phyloP scores from a whole-genome alignment of 2,113 vertebrate genomes.

The Chloropsis cyanopogon region DNA sequence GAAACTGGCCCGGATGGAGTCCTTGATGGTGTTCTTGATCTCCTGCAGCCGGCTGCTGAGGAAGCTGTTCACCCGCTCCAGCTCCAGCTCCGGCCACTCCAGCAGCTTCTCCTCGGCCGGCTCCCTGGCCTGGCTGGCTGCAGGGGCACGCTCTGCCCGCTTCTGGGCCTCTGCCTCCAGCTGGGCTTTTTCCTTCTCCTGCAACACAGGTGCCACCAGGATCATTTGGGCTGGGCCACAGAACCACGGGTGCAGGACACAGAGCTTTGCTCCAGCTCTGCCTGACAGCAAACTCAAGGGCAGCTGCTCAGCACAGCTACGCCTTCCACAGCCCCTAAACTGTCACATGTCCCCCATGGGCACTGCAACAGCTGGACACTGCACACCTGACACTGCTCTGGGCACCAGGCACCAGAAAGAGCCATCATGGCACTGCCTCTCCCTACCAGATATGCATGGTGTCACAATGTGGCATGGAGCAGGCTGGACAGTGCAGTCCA shows the following conservation, averaged over 20 bases:
- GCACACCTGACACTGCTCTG: not conserved
- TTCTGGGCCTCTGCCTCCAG: constrained; percentile 75
- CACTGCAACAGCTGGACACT: not conserved
- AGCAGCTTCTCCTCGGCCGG: constrained; percentile 77
- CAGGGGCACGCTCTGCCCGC: constrained; percentile 62
- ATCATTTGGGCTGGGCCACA: not conserved
- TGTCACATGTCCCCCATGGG: accelerated
- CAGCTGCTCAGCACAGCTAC: accelerated
- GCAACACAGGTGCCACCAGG: constrained; percentile 25
- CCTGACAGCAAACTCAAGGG: not conserved
- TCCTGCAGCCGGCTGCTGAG: constrained; percentile 95
- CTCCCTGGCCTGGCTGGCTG: constrained; percentile 60
- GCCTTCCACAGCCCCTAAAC: not conserved
- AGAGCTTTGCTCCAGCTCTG: not conserved
- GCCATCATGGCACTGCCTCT: accelerated
- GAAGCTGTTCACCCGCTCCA: constrained; percentile 96
- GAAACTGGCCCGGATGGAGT: constrained; percentile 94
- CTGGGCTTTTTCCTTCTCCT: constrained; percentile 92
- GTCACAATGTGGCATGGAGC: accelerated
- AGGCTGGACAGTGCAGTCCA: not conserved
- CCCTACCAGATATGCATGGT: accelerated
- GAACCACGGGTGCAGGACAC: accelerated
- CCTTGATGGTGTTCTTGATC: constrained; percentile 97
- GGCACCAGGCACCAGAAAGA: not conserved
- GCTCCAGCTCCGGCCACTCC: constrained; percentile 92